phyloP scores from a whole-genome alignment of 37 sponge, comb jelly and placozoan species.

The Diacarnus erythraeanus region DNA sequence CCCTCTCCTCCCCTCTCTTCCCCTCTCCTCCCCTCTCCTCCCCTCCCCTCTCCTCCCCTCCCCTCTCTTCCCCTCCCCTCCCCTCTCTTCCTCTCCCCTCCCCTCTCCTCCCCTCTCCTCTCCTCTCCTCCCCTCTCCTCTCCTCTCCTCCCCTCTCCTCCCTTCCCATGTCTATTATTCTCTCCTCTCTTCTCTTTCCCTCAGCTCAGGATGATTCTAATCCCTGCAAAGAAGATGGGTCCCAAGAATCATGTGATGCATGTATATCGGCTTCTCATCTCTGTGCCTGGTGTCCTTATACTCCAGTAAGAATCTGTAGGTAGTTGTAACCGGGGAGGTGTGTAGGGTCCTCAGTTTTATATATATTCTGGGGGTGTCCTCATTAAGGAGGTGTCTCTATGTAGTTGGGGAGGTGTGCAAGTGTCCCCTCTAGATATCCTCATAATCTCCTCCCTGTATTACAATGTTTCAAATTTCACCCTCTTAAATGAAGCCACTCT shows the following conservation, averaged over 20 bases:
- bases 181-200: not conserved
- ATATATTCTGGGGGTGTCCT: too few relatives aligned
- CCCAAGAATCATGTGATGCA: not conserved
- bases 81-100: conserved; percentile 4
- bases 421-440: too few relatives aligned
- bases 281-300: too few relatives aligned
- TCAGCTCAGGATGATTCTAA: not conserved
- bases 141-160: not conserved
- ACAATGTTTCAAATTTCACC: too few relatives aligned
- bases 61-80: conserved; percentile 14
- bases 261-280: not conserved
- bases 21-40: not conserved
- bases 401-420: too few relatives aligned
- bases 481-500: too few relatives aligned
- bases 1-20: not conserved
- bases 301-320: too few relatives aligned
- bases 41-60: not conserved
- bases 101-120: not conserved
- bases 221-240: too few relatives aligned
- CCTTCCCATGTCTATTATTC: not conserved
- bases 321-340: too few relatives aligned
- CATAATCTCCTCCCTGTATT: too few relatives aligned
- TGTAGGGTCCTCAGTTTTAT: too few relatives aligned
- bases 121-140: not conserved
- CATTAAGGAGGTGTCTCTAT: too few relatives aligned